A percentile compares a stretch with the other conserved stretches of the same genome.
Evolutionary conservation across 1,140 invertebrate species (phyloP).

Genomic region (Diachasmimorpha longicaudata): DNA sequence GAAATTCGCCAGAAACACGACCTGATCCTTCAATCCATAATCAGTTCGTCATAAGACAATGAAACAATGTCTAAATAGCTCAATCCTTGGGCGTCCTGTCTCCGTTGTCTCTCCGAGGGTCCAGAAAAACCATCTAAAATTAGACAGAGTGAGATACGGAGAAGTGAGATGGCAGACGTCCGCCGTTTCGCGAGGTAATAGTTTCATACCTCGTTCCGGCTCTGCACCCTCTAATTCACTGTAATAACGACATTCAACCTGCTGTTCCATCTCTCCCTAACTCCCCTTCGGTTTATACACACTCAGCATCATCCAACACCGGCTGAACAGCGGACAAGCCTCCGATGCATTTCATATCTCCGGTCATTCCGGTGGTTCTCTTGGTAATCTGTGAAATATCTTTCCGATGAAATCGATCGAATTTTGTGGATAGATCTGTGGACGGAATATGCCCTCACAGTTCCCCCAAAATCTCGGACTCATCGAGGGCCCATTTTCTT

Average conservation of each 20-base stretch:
- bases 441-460: too few relatives aligned
- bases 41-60: too few relatives aligned
- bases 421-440: background rate
- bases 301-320: background rate
- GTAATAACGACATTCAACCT: conserved; percentile 64
- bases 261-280: conserved; percentile 48
- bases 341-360: background rate
- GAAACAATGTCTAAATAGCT: too few relatives aligned
- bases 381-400: background rate
- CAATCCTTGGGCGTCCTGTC: too few relatives aligned
- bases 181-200: conserved; percentile 61
- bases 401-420: background rate
- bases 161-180: conserved; percentile 33
- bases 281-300: conserved; percentile 16
- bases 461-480: too few relatives aligned
- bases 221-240: conserved; percentile 63
- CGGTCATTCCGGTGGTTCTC: background rate
- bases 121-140: conserved; percentile 16
- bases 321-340: background rate
- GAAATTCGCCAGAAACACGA: too few relatives aligned
- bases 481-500: too few relatives aligned
- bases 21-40: too few relatives aligned
- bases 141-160: conserved; percentile 27
- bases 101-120: background rate
- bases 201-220: conserved; percentile 64